Evolutionary conservation across 2,888 invertebrate genomes (phyloP), one percentile per base, ranked within the genome.

Genomic region (Diloba caeruleocephala): DNA sequence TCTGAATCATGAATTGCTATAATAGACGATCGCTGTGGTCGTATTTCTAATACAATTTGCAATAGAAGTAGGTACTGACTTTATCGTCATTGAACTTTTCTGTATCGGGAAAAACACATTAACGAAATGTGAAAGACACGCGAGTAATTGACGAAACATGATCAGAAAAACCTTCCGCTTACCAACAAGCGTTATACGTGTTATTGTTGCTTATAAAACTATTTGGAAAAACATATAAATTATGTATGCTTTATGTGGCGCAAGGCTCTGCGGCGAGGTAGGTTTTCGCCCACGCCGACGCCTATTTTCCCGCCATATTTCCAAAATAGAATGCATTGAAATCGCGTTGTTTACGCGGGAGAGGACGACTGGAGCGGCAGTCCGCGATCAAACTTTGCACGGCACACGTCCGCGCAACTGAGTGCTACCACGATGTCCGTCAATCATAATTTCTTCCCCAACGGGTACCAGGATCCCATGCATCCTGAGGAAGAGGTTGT

Each of bases 401-500:
- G 85, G 85, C 82, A 85, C 84, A 85, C 88, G 84, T 84, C 85
- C 84, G 86, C 80, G 83, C 81, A 72, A 75, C 61, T 74, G 54
- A 84, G 84, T 85, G 82, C 70, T 80, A 76, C 54, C 58, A 74
- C 65, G 54, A 92, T 92, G 92, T 82, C 90, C 67, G 82, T 88
- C 80, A 92, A 92, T 86, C 90, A 84, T 41, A 92, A 92, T 76
- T 93, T 93, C 88, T 93, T 92, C 87, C 93, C 93, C 81, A 93
- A 93, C 78, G 93, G 93, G 50, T 93, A 93, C 85, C 93, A 93
- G 84, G 93, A 93, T 75, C 87, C 92, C 68, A 90, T 88, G 87
- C 92, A 93, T 80, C 92, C 87, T 59, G 95, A 95, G 61, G 95
- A 95, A 64, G 95, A 95, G 84, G 92, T 92, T 54, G 94, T 94